Evolutionary conservation across 2,113 vertebrate species (phyloP), one percentile per base, ranked within the genome.

Genomic region (Balaeniceps rex): DNA sequence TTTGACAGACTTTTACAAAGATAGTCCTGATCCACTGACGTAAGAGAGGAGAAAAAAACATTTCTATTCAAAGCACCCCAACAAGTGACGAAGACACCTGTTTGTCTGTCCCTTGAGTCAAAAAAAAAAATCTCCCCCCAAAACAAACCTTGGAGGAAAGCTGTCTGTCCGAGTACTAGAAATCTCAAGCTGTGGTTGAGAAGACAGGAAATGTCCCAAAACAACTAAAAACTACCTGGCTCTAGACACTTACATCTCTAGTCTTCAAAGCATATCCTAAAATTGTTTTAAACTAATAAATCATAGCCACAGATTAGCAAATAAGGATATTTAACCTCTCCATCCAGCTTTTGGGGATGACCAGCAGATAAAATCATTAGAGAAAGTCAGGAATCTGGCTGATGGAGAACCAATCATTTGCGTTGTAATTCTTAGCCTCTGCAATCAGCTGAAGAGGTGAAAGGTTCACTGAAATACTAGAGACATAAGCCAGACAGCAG

Each of bases 41-140:
- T 31, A 25, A 26, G 12, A 38, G 14, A 12, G 12, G 4, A 17
- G 3, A 2, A 26, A 11, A 36, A 33, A 1, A 2, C 2, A 21
- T 49, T 76, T 65, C 17, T 40, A 8, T 44, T 61, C 25, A 19
- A 49, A 57, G 7, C 26, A 54, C 25, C 5, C 38, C 4, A 4
- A 1, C 18, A 19, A 42, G 19, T 55, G 15, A 33, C 36, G 26
- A 82, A 71, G 3, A 69, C 8, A 57, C 8, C 14, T 61, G 5
- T 69, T 40, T 83, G 44, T 65, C 29, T 72, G 31, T 63, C 31
- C 46, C 85, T 38, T 34, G 15, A 86, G 22, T 22, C 29, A 58
- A 19, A n/a, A 24, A 6, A 34, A 58, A 19, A 24, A 24, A 33
- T 13, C 25, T 29, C 15, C 29, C 44, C 10, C 12, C 26, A 29